These are phyloP conservation scores for Diuraphis noxia DNA, from an alignment of 1,140 invertebrate genomes.

Conservation along the genomic window DNA sequence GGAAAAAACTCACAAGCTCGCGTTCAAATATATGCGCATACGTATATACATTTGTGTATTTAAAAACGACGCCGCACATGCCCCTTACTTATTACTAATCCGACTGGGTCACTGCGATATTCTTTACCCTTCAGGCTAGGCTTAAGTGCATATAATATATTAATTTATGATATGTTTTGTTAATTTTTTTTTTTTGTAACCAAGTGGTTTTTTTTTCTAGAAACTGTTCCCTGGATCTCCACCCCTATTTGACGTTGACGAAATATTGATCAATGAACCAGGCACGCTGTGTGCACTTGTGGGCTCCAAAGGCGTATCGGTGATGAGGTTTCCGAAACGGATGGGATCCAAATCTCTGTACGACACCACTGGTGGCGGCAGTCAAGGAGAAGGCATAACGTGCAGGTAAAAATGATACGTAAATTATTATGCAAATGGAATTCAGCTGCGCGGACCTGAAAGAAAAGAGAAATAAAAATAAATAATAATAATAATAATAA, in stretches of 20 bases:
- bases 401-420: conserved; percentile 48
- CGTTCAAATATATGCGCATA: background rate
- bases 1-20: conserved; percentile 21
- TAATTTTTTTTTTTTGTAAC: conserved; percentile 38
- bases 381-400: conserved; percentile 56
- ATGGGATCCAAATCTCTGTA: conserved; percentile 62
- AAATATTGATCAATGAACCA: conserved; percentile 62
- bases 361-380: conserved; percentile 59
- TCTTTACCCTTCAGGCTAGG: conserved; percentile 49
- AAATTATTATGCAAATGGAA: conserved; percentile 24
- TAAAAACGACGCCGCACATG: conserved; percentile 51
- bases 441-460: background rate
- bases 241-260: conserved; percentile 62
- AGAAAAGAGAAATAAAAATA: conserved; percentile 17
- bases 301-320: conserved; percentile 61
- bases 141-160: conserved; percentile 52
- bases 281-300: conserved; percentile 61
- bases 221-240: conserved; percentile 61
- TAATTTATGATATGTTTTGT: conserved; percentile 52
- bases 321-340: conserved; percentile 62
- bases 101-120: conserved; percentile 43
- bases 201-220: conserved; percentile 57
- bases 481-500: background rate
- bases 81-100: conserved; percentile 52
- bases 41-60: conserved; percentile 27